Evolutionary conservation across 2,113 vertebrate species (phyloP), one percentile per base, ranked within the genome.

Genomic region (Sturnus vulgaris): DNA sequence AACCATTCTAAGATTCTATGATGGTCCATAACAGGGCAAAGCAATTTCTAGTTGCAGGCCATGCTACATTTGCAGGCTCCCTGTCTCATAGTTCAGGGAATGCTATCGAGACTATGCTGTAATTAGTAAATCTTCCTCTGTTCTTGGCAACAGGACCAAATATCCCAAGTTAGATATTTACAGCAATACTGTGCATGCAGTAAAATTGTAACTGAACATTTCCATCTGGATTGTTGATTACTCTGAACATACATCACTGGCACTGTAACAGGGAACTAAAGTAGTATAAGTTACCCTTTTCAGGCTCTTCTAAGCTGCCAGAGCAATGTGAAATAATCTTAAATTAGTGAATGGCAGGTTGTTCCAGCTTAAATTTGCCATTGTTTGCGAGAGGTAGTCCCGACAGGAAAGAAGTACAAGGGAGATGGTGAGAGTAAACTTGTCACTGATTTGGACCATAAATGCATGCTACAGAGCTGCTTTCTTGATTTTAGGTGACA

Each of bases 401-500:
- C 49, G 24, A 23, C 37, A 61, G 57, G 31, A 40, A 71, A 95
- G 44, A 69, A 37, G 28, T 47, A 35, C 0, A 0, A 87, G 59
- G 40, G 42, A 84, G 81, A 49, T 7, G 15, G 44, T 24, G 76
- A 93, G 82, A 88, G 82, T 83, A 88, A 91, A 83, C 65, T 81
- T 89, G 80, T 50, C 80, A 31, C 57, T 66, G 73, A 57, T 88
- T 80, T 2, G 3, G 75, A 37, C 75, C 76, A 28, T 78, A 80
- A 94, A 94, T 60, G 46, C n/a, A 7, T 35, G 42, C 55, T 80
- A 75, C 69, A 91, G 52, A 93, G 47, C 23, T 68, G 12, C 44
- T 87, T 55, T 49, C 69, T 80, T 90, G 88, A 92, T 96, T 92
- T 73, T 90, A 93, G 90, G 95, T 94, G 95, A 94, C 93, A 96